Percentiles rank a stretch among this genome's conserved stretches.
Conservation (phyloP, 2,797 vertebrate genomes). For the Tapera naevia region DNA sequence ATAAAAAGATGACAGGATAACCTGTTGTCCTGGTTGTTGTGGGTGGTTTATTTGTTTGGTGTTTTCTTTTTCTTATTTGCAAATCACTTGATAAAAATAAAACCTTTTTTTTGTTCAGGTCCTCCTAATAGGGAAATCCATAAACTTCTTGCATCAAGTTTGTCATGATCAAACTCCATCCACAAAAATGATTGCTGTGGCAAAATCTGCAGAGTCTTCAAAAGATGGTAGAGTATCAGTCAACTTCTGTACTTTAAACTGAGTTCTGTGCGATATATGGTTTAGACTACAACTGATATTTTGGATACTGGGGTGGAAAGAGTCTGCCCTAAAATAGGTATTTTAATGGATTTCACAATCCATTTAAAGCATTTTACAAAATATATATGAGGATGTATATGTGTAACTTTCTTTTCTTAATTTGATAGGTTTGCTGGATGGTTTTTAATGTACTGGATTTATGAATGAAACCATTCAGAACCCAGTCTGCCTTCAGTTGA, state of each 20-base stretch:
- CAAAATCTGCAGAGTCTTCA: conserved; percentile 86
- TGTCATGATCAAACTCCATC: conserved; percentile 94
- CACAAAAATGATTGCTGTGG: conserved; percentile 87
- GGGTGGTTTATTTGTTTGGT: background rate
- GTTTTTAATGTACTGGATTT: background rate
- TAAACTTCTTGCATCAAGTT: conserved; percentile 98
- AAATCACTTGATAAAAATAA: background rate
- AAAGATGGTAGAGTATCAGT: conserved; percentile 84
- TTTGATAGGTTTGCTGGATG: background rate
- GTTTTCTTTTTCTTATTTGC: background rate
- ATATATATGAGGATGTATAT: background rate
- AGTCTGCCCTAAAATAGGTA: background rate
- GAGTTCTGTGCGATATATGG: rapidly evolving
- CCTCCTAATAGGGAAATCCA: conserved; percentile 96
- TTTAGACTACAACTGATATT: background rate
- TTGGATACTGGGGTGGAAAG: background rate
- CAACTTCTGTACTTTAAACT: background rate
- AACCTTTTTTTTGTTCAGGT: conserved; percentile 77
- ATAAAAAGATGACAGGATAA: background rate
- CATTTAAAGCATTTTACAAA: background rate
- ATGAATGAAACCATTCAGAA: background rate
- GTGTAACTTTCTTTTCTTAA: background rate
- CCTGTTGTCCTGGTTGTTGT: background rate
- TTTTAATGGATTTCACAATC: background rate
- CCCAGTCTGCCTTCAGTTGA: background rate